phyloP scores from a whole-genome alignment of 2,888 invertebrate genomes.

The Galerucella pusilla region DNA sequence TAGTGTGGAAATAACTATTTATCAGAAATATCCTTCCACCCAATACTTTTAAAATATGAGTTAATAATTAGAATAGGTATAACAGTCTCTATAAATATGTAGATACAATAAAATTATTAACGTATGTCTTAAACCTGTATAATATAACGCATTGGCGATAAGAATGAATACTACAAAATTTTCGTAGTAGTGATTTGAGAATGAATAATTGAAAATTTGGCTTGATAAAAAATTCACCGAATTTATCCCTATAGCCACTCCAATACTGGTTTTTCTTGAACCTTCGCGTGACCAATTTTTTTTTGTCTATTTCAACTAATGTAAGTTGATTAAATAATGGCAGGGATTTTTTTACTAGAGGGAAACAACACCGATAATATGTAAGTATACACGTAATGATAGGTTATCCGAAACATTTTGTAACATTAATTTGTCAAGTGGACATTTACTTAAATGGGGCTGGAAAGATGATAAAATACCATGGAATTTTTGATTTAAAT shows the following conservation, averaged over 20 bases:
- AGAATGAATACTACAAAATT: too few species aligned
- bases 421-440: conserved; percentile 15
- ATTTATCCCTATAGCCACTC: background rate
- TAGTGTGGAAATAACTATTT: too few species aligned
- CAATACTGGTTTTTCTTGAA: background rate
- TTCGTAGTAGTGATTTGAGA: too few species aligned
- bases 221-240: too few species aligned
- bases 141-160: too few species aligned
- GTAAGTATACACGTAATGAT: conserved; percentile 5
- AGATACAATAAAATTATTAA: too few species aligned
- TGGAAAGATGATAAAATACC: conserved; percentile 1
- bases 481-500: background rate
- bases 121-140: too few species aligned
- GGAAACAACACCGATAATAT: background rate
- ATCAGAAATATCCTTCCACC: too few species aligned
- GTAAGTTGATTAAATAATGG: conserved; percentile 32
- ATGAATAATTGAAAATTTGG: too few species aligned
- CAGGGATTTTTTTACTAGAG: conserved; percentile 8
- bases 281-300: conserved; percentile 28
- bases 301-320: conserved; percentile 26
- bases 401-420: conserved; percentile 13
- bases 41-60: too few species aligned
- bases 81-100: too few species aligned
- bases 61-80: too few species aligned
- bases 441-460: conserved; percentile 13